Percentiles rank a stretch among this genome's conserved stretches.
Evolutionary conservation across 2,888 invertebrate species (phyloP).

Genomic region (Bembecia ichneumoniformis): DNA sequence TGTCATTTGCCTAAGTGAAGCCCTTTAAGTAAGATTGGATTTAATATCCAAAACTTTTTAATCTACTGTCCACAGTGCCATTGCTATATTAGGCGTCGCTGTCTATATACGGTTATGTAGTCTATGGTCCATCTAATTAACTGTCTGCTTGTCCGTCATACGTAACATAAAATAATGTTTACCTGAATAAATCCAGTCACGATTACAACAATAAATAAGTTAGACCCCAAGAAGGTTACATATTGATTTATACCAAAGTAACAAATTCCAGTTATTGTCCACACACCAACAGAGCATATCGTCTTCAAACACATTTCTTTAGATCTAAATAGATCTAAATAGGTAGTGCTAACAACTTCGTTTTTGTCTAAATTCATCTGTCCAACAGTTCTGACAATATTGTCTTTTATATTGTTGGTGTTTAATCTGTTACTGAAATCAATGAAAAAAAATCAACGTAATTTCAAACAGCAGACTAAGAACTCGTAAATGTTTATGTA

Average conservation of each 20-base stretch:
- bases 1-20: no score
- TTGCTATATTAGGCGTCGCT: no score
- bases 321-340: slow-evolving; percentile 31
- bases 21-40: no score
- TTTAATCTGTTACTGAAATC: slow-evolving; percentile 34
- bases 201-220: slow-evolving; percentile 28
- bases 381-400: slow-evolving; percentile 22
- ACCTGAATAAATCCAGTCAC: slow-evolving; percentile 36
- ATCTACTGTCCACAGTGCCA: no score
- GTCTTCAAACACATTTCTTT: slow-evolving; percentile 25
- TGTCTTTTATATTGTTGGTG: slow-evolving; percentile 23
- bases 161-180: slow-evolving; percentile 8
- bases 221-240: slow-evolving; percentile 25
- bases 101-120: no score
- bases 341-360: slow-evolving; percentile 17
- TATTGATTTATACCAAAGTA: slow-evolving; percentile 41
- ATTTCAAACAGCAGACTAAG: no score
- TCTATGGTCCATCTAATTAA: no score
- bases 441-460: no score
- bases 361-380: slow-evolving; percentile 20
- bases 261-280: slow-evolving; percentile 29
- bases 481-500: no score
- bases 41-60: no score
- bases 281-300: slow-evolving; percentile 21
- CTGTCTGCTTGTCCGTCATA: no score